These are phyloP conservation scores for Dissostichus mawsoni DNA, from an alignment of 2,113 vertebrate species.

Conservation along the genomic window DNA sequence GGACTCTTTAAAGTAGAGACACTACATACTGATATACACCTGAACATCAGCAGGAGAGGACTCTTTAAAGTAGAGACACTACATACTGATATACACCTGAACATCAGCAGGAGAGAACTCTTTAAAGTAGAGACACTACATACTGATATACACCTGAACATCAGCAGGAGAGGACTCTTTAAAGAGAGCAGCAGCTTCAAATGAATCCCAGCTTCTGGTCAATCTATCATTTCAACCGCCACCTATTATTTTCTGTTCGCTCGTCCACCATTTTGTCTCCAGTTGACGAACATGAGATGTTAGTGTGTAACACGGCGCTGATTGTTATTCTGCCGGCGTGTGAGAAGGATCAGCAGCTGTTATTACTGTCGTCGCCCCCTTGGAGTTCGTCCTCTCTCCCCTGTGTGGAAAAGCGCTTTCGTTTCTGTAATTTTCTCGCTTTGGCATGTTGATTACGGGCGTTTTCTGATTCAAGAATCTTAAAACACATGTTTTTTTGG, in stretches of 20 bases:
- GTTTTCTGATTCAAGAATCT: slow-evolving; percentile 9
- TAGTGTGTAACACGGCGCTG: slow-evolving; percentile 54
- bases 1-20: no score
- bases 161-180: no score
- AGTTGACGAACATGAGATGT: slow-evolving; percentile 41
- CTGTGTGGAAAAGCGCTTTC: background rate
- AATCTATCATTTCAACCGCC: no score
- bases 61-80: no score
- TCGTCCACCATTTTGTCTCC: slow-evolving; percentile 60
- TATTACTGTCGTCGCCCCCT: slow-evolving; percentile 56
- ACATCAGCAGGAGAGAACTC: no score
- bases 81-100: no score
- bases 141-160: no score
- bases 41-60: no score
- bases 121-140: no score
- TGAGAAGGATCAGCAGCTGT: slow-evolving; percentile 68
- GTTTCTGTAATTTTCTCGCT: slow-evolving; percentile 34
- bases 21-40: no score
- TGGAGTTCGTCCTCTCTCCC: slow-evolving; percentile 29
- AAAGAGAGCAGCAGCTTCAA: no score
- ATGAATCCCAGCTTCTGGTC: no score
- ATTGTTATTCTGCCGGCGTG: slow-evolving; percentile 75
- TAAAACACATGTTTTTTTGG: background rate
- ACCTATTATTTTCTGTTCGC: background rate
- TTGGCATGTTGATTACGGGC: background rate